phyloP scores from a whole-genome alignment of 2,888 invertebrate species.

The Drosophila incognita region DNA sequence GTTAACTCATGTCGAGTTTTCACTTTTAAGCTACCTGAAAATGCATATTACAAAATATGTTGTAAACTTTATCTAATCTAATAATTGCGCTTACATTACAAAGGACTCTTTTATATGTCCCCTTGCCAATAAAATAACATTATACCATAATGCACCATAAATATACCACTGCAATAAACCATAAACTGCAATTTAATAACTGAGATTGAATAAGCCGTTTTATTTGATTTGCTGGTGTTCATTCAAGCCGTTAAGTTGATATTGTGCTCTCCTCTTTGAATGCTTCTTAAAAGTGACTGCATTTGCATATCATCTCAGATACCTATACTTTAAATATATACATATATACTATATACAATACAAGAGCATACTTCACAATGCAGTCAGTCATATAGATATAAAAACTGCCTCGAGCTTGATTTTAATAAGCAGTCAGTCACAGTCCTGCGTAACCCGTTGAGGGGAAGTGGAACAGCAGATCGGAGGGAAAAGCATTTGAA shows the following conservation, averaged over 20 bases:
- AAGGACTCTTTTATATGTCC: background rate
- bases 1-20: background rate
- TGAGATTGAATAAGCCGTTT: background rate
- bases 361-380: background rate
- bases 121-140: background rate
- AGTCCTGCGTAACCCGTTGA: slow-evolving; percentile 3
- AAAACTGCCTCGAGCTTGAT: slow-evolving; percentile 52
- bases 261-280: slow-evolving; percentile 7
- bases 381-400: slow-evolving; percentile 34
- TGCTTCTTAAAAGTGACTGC: slow-evolving; percentile 18
- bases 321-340: background rate
- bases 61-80: background rate
- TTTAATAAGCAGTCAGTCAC: slow-evolving; percentile 68
- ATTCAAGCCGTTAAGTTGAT: background rate
- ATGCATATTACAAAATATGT: background rate
- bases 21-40: background rate
- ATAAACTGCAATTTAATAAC: background rate
- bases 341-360: background rate
- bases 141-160: background rate
- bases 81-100: background rate
- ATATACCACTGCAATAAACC: background rate
- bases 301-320: slow-evolving; percentile 36
- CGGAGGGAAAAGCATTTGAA: slow-evolving; percentile 36
- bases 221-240: slow-evolving; percentile 2
- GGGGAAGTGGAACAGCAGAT: slow-evolving; percentile 5